Base-by-base conservation (phyloP, 2,797 vertebrate genomes). In the Fistularia commersonii region DNA sequence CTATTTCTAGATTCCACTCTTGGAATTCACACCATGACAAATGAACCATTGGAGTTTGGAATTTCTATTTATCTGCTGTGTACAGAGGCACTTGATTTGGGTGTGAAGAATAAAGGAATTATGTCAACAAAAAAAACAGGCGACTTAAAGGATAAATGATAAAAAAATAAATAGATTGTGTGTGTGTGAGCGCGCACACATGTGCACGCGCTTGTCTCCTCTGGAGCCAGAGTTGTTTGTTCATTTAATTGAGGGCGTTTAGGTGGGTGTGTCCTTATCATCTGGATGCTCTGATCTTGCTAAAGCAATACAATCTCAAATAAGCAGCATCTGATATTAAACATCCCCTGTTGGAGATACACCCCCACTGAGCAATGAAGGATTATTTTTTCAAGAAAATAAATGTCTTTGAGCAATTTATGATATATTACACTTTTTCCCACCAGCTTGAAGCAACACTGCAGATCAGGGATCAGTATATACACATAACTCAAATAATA, bases 21-120 rank as follows among this genome's bases (percentile, higher is more conserved):
- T 89, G 89, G 90, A 91, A 91, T 91, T 90, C 84, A 77, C 81
- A 90, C 88, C 90, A 90, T 92, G 89, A 91, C 91, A 91, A 91
- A 92, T 90, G 87, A 88, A 90, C 85, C 86, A 87, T 88, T 89
- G 87, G 90, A 91, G 90, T 92, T 90, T 75, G 88, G 88, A 88
- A 90, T 91, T 89, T 82, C 86, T 91, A 90, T 91, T 91, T 91
- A 92, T 91, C 91, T 90, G 80, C 80, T 6, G 77, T 51, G 74
- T 83, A 86, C 91, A 92, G 89, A 90, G 86, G 79, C 88, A 74
- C 85, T 88, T 87, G 83, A 87, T 87, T 86, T 88, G 85, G 86
- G 84, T 88, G 79, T 84, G 88, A 89, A 89, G 86, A 90, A 90
- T 88, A 87, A 89, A 90, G 87, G 88, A 88, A 90, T 91, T 91